Percentiles rank a stretch among this genome's conserved stretches.
phyloP scores from a whole-genome alignment of 2,888 invertebrate genomes.

The Himalopsyche anomala region DNA sequence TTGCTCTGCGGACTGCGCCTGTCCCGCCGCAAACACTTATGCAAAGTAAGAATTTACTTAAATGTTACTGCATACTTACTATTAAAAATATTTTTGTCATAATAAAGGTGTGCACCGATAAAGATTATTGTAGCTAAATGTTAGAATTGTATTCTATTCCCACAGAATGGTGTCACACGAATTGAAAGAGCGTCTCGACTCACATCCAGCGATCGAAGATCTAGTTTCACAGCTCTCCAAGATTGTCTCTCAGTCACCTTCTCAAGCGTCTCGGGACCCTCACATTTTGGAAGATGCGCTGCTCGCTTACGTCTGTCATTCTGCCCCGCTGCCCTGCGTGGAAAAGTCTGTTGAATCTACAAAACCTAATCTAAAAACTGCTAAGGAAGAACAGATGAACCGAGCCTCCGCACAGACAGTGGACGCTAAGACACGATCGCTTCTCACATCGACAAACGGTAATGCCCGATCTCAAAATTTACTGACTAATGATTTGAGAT shows the following conservation, averaged over 20 bases:
- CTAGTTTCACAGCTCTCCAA: conserved; percentile 82
- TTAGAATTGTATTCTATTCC: background rate
- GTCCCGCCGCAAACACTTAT: conserved; percentile 81
- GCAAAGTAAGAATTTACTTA: conserved; percentile 70
- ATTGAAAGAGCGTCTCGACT: conserved; percentile 81
- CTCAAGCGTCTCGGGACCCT: conserved; percentile 82
- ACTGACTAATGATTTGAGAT: background rate
- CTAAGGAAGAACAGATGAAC: conserved; percentile 40
- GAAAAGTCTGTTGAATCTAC: conserved; percentile 68
- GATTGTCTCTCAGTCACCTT: conserved; percentile 83
- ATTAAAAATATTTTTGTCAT: too few species aligned
- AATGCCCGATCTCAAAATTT: background rate
- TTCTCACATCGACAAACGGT: conserved; percentile 17
- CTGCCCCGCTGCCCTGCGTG: conserved; percentile 86
- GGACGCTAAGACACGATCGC: conserved; percentile 41
- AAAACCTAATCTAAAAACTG: conserved; percentile 48
- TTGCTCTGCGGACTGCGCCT: conserved; percentile 91
- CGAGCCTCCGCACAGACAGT: conserved; percentile 1
- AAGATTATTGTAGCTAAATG: background rate
- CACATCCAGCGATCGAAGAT: conserved; percentile 85
- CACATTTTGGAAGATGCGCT: conserved; percentile 87
- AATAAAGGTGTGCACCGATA: conserved; percentile 13
- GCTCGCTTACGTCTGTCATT: conserved; percentile 91
- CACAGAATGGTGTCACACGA: conserved; percentile 77
- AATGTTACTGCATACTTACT: too few species aligned